Evolutionary conservation across 1,140 invertebrate species (phyloP).

Genomic region (Holcopasites calliopsidis): DNA sequence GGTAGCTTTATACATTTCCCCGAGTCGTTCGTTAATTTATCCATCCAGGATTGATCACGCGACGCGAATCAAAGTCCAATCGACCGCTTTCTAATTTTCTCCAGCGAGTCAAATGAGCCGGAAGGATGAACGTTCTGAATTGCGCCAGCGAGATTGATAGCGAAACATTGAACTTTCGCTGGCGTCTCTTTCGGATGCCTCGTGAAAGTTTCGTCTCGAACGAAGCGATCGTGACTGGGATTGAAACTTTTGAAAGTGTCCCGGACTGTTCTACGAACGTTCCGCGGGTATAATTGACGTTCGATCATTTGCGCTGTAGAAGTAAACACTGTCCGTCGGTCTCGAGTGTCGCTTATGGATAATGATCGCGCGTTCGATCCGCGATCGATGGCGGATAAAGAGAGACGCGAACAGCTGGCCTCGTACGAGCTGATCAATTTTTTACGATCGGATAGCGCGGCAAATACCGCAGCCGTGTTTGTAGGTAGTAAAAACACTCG

Average conservation of each 20-base stretch:
- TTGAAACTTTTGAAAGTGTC: no score
- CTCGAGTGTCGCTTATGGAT: not conserved
- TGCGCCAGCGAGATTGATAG: not conserved
- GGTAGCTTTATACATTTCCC: not conserved
- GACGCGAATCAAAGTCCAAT: not conserved
- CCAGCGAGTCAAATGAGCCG: slow-evolving; percentile 18
- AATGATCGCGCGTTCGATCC: not conserved
- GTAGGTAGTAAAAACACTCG: not conserved
- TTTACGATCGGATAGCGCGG: not conserved
- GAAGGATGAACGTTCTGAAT: slow-evolving; percentile 38
- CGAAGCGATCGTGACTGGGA: not conserved
- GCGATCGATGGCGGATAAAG: not conserved
- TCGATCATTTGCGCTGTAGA: not conserved
- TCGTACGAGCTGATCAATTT: not conserved
- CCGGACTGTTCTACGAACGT: no score
- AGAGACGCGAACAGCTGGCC: not conserved
- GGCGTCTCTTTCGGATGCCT: not conserved
- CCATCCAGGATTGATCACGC: not conserved
- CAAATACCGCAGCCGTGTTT: not conserved
- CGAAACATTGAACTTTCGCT: slow-evolving; percentile 34
- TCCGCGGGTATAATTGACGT: no score
- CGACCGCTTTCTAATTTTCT: slow-evolving; percentile 30
- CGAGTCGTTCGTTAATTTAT: no score
- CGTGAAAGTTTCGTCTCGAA: slow-evolving; percentile 9
- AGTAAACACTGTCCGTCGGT: not conserved